These are phyloP conservation scores for Pediacus dermestoides DNA, from an alignment of 2,888 invertebrate species.

Conservation along the genomic window DNA sequence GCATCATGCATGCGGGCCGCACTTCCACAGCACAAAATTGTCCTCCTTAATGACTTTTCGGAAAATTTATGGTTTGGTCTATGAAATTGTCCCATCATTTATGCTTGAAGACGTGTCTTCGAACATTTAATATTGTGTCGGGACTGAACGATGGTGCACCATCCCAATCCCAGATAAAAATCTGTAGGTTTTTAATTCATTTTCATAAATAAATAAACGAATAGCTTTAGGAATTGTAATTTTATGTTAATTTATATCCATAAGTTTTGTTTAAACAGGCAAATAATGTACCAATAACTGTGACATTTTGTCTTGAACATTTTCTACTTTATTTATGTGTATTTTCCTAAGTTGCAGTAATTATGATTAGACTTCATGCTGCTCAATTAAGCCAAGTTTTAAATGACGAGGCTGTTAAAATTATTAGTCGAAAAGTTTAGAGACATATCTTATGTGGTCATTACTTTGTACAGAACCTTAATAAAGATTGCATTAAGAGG, in stretches of 20 bases:
- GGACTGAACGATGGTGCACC: no score
- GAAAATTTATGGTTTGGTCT: conserved; percentile 34
- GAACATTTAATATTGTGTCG: conserved; percentile 38
- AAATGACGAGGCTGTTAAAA: no score
- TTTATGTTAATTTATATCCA: conserved; percentile 30
- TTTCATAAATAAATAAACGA: conserved; percentile 27
- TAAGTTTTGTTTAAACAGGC: no score
- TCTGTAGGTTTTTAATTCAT: conserved; percentile 24
- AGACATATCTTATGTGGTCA: no score
- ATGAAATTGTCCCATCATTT: conserved; percentile 42
- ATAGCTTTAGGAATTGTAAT: conserved; percentile 23
- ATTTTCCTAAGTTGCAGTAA: no score
- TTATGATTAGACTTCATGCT: conserved; percentile 1
- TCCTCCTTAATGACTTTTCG: conserved; percentile 28
- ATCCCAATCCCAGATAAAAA: conserved; percentile 25
- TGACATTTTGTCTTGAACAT: no score
- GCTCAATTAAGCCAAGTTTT: conserved; percentile 2
- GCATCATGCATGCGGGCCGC: not conserved
- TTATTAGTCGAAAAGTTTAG: no score
- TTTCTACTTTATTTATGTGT: no score
- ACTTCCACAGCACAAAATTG: conserved; percentile 15
- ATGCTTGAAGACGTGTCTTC: conserved; percentile 33
- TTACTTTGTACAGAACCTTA: no score
- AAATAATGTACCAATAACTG: no score
- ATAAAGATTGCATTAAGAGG: no score